A percentile compares a stretch with the other conserved stretches of the same genome.
Evolutionary conservation across 2,888 invertebrate genomes (phyloP).

Genomic region (Pandemis heparana): DNA sequence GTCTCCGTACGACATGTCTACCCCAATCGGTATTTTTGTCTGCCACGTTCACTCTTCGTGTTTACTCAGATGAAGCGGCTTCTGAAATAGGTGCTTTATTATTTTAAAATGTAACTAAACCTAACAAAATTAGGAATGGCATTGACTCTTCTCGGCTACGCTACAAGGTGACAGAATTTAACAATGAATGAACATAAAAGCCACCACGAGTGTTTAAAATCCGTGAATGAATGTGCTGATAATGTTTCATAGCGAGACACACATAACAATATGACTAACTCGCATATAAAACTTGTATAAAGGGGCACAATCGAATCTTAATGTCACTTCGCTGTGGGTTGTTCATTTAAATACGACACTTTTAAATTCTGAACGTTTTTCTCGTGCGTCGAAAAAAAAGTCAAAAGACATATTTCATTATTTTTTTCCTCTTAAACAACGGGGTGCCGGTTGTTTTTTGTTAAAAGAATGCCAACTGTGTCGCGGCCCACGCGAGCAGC

Average conservation of each 20-base stretch:
- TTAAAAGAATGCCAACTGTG: slow-evolving; percentile 72
- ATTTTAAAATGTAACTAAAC: slow-evolving; percentile 49
- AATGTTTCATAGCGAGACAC: slow-evolving; percentile 36
- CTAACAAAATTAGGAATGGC: slow-evolving; percentile 68
- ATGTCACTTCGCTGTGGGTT: slow-evolving; percentile 66
- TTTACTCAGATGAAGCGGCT: slow-evolving; percentile 79
- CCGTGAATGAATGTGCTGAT: slow-evolving; percentile 25
- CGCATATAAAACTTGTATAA: slow-evolving; percentile 23
- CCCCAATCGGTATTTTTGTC: slow-evolving; percentile 77
- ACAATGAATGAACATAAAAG: slow-evolving; percentile 24
- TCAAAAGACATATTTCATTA: slow-evolving; percentile 81
- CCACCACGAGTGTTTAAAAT: slow-evolving; percentile 23
- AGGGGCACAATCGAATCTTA: slow-evolving; percentile 48
- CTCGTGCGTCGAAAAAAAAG: slow-evolving; percentile 65
- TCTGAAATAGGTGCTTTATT: slow-evolving; percentile 33
- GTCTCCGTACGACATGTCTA: slow-evolving; percentile 59
- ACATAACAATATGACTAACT: slow-evolving; percentile 29
- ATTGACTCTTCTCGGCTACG: slow-evolving; percentile 56
- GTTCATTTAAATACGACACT: slow-evolving; percentile 72
- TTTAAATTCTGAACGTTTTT: slow-evolving; percentile 72
- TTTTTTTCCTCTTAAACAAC: slow-evolving; percentile 82
- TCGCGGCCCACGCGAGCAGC: slow-evolving; percentile 71
- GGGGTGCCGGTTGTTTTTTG: slow-evolving; percentile 82
- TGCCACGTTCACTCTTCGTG: slow-evolving; percentile 60
- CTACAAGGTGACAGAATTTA: slow-evolving; percentile 39